Evolutionary conservation across 2,113 vertebrate species (phyloP).

Genomic region (Albula goreensis): DNA sequence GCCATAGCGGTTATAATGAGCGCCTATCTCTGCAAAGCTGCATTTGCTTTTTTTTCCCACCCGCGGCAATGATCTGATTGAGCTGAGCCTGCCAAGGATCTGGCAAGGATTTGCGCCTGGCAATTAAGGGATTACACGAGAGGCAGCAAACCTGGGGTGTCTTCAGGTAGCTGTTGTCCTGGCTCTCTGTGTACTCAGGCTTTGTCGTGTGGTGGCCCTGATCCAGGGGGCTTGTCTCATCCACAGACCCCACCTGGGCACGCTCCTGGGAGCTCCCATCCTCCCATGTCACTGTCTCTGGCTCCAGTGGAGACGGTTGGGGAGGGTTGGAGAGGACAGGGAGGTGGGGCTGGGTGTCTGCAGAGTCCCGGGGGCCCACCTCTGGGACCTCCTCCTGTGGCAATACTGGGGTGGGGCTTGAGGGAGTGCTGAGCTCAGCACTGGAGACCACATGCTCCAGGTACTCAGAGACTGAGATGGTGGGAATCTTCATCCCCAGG

Average conservation of each 20-base stretch:
- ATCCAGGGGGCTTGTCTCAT: slow-evolving; percentile 62
- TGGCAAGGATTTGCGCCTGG: neutral
- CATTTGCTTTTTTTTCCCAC: neutral
- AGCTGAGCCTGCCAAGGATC: neutral
- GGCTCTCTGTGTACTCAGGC: slow-evolving; percentile 49
- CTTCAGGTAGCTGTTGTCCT: slow-evolving; percentile 39
- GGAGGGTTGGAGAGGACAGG: slow-evolving; percentile 44
- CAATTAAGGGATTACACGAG: slow-evolving; percentile 3
- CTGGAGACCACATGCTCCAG: slow-evolving; percentile 53
- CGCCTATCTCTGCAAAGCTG: neutral
- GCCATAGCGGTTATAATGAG: neutral
- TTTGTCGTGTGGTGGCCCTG: neutral
- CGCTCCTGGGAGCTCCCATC: slow-evolving; percentile 56
- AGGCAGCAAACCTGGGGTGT: slow-evolving; percentile 51
- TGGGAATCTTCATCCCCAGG: slow-evolving; percentile 55
- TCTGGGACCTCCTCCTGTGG: slow-evolving; percentile 18
- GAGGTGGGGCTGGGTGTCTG: slow-evolving; percentile 47
- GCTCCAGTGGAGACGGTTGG: slow-evolving; percentile 61
- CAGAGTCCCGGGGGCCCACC: slow-evolving; percentile 49
- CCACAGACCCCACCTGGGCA: slow-evolving; percentile 67
- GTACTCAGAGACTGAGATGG: slow-evolving; percentile 67
- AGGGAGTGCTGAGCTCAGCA: slow-evolving; percentile 29
- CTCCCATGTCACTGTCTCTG: slow-evolving; percentile 65
- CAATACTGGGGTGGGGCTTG: slow-evolving; percentile 39
- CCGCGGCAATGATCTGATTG: slow-evolving; percentile 2